Percentiles rank a stretch among this genome's conserved stretches.
These are phyloP conservation scores for Gallinago stenura DNA, from an alignment of 2,797 vertebrate species.

Conservation along the genomic window DNA sequence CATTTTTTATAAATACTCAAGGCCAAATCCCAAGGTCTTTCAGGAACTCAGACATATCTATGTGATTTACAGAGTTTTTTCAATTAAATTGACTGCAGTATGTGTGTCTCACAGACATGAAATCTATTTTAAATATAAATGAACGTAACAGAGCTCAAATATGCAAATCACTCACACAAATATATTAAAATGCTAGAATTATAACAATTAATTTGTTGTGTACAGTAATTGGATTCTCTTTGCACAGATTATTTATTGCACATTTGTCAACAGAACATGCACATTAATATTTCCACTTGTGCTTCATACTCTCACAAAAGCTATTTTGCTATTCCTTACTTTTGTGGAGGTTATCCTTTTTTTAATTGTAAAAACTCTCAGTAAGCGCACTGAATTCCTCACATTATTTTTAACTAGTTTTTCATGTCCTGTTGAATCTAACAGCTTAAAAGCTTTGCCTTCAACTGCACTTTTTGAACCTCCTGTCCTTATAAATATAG, in stretches of 20 bases:
- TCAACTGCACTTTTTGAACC: background rate
- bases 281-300: background rate
- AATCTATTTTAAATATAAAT: background rate
- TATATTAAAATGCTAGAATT: background rate
- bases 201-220: background rate
- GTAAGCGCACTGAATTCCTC: background rate
- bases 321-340: background rate
- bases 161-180: background rate
- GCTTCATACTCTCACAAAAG: background rate
- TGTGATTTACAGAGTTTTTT: background rate
- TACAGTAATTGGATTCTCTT: constrained; percentile 16
- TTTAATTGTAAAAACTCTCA: background rate
- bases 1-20: background rate
- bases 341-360: background rate
- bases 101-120: background rate
- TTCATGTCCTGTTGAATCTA: background rate
- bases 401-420: constrained; percentile 11
- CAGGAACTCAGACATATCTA: background rate
- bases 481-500: background rate
- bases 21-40: background rate
- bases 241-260: background rate
- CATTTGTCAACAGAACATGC: background rate
- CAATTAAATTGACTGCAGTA: background rate
- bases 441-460: constrained; percentile 23
- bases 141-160: background rate